A percentile compares a stretch with the other conserved stretches of the same genome.
phyloP scores from a whole-genome alignment of 2,797 vertebrate genomes.

The Phoeniculus purpureus region DNA sequence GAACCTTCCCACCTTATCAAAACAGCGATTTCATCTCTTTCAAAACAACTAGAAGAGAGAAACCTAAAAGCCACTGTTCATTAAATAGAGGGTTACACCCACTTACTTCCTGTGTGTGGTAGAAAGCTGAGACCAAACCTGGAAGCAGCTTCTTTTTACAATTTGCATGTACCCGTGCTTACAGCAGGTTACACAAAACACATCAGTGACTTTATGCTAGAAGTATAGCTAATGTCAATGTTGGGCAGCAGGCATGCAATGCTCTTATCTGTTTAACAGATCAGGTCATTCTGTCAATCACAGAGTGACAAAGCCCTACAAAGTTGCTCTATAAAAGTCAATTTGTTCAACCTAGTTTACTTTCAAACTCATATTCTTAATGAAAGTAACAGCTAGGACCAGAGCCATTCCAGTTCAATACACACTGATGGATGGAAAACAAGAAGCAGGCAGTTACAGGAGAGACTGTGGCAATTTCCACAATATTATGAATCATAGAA shows the following conservation, averaged over 20 bases:
- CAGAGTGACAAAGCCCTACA: neutral
- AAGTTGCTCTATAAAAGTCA: neutral
- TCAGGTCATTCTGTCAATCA: neutral
- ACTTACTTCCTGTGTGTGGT: constrained; percentile 63
- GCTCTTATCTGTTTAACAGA: neutral
- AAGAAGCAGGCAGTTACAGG: neutral
- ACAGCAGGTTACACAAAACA: neutral
- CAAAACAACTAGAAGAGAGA: constrained; percentile 53
- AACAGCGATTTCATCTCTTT: constrained; percentile 14
- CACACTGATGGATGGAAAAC: neutral
- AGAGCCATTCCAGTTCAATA: neutral
- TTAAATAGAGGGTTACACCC: constrained; percentile 59
- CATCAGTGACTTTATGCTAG: neutral
- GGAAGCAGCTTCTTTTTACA: constrained; percentile 44
- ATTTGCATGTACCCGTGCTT: constrained; percentile 17
- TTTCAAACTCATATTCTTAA: neutral
- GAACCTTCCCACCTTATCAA: constrained; percentile 7
- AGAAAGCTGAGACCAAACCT: constrained; percentile 24
- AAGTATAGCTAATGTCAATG: neutral
- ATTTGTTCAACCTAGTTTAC: neutral
- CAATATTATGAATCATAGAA: neutral
- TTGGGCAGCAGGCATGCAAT: neutral
- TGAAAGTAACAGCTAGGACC: neutral
- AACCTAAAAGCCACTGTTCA: constrained; percentile 9
- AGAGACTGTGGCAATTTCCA: neutral